Percentiles rank a stretch among this genome's conserved stretches.
phyloP scores from a whole-genome alignment of 2,888 invertebrate species.

The Chalcis sispes region DNA sequence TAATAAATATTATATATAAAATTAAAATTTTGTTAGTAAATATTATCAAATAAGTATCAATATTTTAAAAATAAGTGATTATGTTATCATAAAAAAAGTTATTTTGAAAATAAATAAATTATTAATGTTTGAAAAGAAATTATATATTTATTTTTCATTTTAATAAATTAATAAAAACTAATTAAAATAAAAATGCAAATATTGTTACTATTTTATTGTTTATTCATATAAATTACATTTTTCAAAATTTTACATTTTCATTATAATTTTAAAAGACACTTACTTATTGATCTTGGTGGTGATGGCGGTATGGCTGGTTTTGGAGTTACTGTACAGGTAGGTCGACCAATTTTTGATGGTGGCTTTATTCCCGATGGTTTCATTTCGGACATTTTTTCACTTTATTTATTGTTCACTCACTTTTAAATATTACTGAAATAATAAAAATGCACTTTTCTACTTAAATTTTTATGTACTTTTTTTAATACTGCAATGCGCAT shows the following conservation, averaged over 20 bases:
- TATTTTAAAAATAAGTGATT: no score
- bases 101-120: no score
- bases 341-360: conserved; percentile 83
- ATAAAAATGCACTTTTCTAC: conserved; percentile 31
- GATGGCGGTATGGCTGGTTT: conserved; percentile 83
- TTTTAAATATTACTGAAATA: conserved; percentile 42
- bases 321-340: conserved; percentile 81
- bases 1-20: no score
- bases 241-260: neutral
- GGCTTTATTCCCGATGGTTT: conserved; percentile 81
- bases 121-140: no score
- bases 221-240: neutral
- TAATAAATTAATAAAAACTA: neutral
- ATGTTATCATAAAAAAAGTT: no score
- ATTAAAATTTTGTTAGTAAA: no score
- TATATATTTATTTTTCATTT: no score
- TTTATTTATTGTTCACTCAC: conserved; percentile 38
- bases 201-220: neutral
- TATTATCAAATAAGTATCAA: no score
- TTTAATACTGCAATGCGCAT: conserved; percentile 37
- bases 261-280: neutral
- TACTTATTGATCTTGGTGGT: conserved; percentile 70
- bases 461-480: conserved; percentile 22
- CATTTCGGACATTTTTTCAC: conserved; percentile 47
- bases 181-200: neutral